phyloP scores from a whole-genome alignment of 2,888 invertebrate species.

The Cylindroiulus punctatus region DNA sequence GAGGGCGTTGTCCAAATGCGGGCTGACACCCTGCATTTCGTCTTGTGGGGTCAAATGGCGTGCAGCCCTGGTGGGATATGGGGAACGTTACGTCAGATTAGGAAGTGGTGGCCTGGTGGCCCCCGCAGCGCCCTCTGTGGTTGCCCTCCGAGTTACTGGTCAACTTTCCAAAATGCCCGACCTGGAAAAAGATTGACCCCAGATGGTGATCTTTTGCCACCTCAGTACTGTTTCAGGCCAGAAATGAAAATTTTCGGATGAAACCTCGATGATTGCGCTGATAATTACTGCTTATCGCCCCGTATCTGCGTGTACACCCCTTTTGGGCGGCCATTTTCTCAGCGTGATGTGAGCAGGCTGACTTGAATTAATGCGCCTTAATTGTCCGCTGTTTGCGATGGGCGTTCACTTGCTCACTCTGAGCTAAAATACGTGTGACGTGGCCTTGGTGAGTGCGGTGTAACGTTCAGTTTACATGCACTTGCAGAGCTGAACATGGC shows the following conservation, averaged over 20 bases:
- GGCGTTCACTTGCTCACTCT: background rate
- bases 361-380: background rate
- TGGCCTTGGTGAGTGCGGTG: background rate
- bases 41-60: slow-evolving; percentile 32
- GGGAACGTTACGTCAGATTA: background rate
- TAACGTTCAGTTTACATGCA: background rate
- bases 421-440: background rate
- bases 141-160: background rate
- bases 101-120: background rate
- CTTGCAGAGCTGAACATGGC: too few relatives aligned
- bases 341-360: background rate
- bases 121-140: background rate
- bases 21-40: slow-evolving; percentile 17
- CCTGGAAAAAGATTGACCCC: background rate
- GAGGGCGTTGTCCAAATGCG: slow-evolving; percentile 27
- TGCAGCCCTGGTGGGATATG: slow-evolving; percentile 24
- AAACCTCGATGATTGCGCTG: background rate
- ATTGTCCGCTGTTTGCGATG: slow-evolving; percentile 25
- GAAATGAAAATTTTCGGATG: background rate
- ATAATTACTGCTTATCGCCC: slow-evolving; percentile 17
- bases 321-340: background rate
- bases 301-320: slow-evolving; percentile 9
- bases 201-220: too few relatives aligned
- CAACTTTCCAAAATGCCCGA: background rate
- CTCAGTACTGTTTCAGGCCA: too few relatives aligned